Conservation (phyloP, 2,797 vertebrate species). For the Hyperoplus immaculatus region DNA sequence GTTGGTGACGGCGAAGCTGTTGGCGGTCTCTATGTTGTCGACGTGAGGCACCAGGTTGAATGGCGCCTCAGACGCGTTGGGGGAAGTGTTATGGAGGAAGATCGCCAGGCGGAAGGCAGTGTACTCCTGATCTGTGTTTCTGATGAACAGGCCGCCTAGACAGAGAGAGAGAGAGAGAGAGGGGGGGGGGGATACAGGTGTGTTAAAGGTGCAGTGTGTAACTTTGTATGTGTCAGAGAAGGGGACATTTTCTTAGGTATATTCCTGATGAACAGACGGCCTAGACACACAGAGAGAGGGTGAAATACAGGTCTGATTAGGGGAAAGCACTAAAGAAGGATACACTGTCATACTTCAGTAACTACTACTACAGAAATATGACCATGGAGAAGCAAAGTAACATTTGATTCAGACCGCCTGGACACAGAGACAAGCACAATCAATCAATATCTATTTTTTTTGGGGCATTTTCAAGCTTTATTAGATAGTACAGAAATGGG, state of each 20-base stretch:
- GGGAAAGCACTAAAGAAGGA: neutral
- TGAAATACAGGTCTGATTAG: neutral
- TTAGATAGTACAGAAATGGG: no score
- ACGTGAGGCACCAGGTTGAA: slow-evolving; percentile 99
- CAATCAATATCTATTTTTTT: no score
- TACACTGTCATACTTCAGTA: neutral
- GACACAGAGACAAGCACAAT: no score
- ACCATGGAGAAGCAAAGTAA: neutral
- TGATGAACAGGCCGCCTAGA: slow-evolving; percentile 95
- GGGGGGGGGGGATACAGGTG: slow-evolving; percentile 9
- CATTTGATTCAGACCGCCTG: no score
- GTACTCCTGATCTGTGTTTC: slow-evolving; percentile 99
- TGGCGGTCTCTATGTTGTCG: slow-evolving; percentile 99
- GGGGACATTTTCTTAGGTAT: no score
- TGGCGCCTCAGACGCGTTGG: slow-evolving; percentile 96
- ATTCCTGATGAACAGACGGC: no score
- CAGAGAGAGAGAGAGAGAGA: slow-evolving; percentile 25
- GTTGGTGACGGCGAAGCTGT: slow-evolving; percentile 99
- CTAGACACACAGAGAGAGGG: no score
- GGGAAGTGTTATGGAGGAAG: slow-evolving; percentile 99
- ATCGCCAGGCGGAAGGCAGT: slow-evolving; percentile 98
- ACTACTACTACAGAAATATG: neutral
- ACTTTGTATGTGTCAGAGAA: no score
- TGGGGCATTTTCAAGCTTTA: no score
- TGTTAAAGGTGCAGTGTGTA: neutral